Evolutionary conservation across 2,113 vertebrate genomes (phyloP), one percentile per base, ranked within the genome.

Genomic region (Sarotherodon lohbergeri): DNA sequence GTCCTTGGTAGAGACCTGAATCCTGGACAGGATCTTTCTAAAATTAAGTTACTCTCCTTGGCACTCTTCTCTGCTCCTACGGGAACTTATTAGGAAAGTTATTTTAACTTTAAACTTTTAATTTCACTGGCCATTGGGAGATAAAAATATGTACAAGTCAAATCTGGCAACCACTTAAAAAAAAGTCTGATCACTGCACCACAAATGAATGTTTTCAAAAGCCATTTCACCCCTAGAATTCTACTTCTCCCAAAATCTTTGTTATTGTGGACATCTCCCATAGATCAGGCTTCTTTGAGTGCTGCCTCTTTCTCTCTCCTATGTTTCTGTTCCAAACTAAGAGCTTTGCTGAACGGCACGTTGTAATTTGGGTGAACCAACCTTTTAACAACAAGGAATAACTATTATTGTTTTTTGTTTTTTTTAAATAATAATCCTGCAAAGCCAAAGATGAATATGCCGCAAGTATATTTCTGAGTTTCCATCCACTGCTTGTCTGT

Each of bases 251-350:
- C n/a, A 71, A 41, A 41, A 43, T 71, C 66, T 24, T 71, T 68
- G 36, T 71, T 43, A 71, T 27, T 43, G 39, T 43, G 41, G 4
- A 73, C 22, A 17, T 76, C 68, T 48, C 68, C 14, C 22, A 29
- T 16, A 29, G 13, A 48, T 73, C 39, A 1, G 68, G 41, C 22
- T 17, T 73, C 39, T 46, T 46, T 46, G 24, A 73, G 41, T 6
- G 41, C 68, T 46, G 39, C 22, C 39, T 36, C 59, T 63, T 63
- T 46, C 68, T 27, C 43, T 27, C 68, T 27, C 39, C 32, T 36
- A 36, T 46, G 22, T 73, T 73, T 73, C 13, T 73, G 68, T 46
- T 48, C 41, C 68, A 76, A 76, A 48, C 8, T 76, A 76, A 76
- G 41, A 76, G 24, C 41, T 48, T 48, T 16, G 43, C 41, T 48